phyloP scores from a whole-genome alignment of 2,888 invertebrate species.

The Drosophila phalerata region DNA sequence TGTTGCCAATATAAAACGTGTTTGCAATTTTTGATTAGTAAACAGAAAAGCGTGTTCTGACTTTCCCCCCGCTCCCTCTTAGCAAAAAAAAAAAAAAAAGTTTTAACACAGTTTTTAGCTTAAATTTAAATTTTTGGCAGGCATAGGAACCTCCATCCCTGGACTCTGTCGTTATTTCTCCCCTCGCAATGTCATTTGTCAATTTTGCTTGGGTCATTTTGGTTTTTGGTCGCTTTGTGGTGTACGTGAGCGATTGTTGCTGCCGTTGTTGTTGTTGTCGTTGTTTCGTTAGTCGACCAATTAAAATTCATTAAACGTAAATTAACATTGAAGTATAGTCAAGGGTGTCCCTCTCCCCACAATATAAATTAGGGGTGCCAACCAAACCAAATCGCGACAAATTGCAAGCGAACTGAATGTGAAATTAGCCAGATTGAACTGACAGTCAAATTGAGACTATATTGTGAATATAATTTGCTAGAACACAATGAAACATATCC shows the following conservation, averaged over 20 bases:
- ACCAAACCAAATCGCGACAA: slow-evolving; percentile 22
- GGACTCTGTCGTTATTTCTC: slow-evolving; percentile 34
- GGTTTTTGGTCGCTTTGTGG: slow-evolving; percentile 60
- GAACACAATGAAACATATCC: background rate
- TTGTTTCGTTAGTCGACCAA: slow-evolving; percentile 50
- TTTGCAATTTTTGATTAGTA: slow-evolving; percentile 77
- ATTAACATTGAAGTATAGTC: slow-evolving; percentile 65
- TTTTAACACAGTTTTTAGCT: slow-evolving; percentile 28
- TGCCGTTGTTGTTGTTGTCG: slow-evolving; percentile 6
- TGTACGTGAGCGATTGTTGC: slow-evolving; percentile 64
- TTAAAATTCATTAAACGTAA: slow-evolving; percentile 80
- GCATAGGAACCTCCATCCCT: slow-evolving; percentile 19
- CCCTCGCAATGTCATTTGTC: slow-evolving; percentile 72
- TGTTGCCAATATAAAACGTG: slow-evolving; percentile 81
- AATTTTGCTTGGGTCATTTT: slow-evolving; percentile 65
- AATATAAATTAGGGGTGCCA: slow-evolving; percentile 59
- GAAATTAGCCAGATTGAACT: slow-evolving; percentile 52
- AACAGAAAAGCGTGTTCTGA: slow-evolving; percentile 43
- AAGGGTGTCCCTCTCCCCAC: slow-evolving; percentile 2
- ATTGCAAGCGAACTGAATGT: slow-evolving; percentile 50
- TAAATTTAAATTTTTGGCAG: slow-evolving; percentile 41
- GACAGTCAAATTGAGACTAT: slow-evolving; percentile 44
- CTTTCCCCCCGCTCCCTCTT: background rate
- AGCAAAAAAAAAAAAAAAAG: no score
- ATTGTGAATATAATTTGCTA: slow-evolving; percentile 11